These are phyloP conservation scores for Drosophila elegans DNA, from an alignment of 1,140 invertebrate genomes.

Conservation along the genomic window DNA sequence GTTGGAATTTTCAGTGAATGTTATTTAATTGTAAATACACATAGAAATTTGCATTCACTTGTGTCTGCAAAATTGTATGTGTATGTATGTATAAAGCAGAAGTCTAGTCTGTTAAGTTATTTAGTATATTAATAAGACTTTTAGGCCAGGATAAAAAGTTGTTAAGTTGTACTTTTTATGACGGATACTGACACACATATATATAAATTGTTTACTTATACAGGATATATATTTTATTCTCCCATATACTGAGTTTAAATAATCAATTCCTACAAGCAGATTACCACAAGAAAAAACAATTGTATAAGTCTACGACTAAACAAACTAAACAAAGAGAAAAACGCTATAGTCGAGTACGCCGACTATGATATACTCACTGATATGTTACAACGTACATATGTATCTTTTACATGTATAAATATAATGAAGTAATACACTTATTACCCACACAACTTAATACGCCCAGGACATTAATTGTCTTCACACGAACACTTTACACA, in stretches of 20 bases:
- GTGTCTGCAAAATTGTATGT: slow-evolving; percentile 41
- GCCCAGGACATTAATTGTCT: no score
- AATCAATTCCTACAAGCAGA: background rate
- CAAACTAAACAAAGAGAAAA: background rate
- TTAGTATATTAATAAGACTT: slow-evolving; percentile 2
- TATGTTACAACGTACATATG: no score
- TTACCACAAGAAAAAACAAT: background rate
- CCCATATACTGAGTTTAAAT: background rate
- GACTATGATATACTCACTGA: background rate
- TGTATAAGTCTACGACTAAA: background rate
- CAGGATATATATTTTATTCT: background rate
- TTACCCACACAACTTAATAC: no score
- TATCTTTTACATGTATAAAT: no score
- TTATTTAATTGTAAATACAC: slow-evolving; percentile 43
- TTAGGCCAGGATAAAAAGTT: background rate
- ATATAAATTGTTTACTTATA: no score
- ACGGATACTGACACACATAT: background rate
- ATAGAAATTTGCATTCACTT: slow-evolving; percentile 21
- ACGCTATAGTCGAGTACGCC: background rate
- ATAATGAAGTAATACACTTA: no score
- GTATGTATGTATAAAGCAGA: slow-evolving; percentile 16
- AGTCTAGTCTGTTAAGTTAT: slow-evolving; percentile 8
- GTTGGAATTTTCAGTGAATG: slow-evolving; percentile 26
- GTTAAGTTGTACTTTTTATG: no score
- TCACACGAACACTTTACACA: no score